Evolutionary conservation across 2,113 vertebrate genomes (phyloP).

Genomic region (Rousettus leschenaultii): DNA sequence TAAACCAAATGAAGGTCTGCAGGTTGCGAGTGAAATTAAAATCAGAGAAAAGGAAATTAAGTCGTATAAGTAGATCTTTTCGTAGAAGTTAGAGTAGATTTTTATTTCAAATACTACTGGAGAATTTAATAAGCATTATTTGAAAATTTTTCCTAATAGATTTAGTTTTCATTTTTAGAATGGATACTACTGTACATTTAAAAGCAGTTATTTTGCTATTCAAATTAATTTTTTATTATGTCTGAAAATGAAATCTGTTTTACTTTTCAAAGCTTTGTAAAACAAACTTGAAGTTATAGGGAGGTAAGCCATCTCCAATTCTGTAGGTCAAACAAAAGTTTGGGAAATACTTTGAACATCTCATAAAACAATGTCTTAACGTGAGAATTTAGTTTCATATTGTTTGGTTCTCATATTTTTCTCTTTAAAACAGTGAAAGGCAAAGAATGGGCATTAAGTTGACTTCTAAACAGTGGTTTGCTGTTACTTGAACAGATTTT

Average conservation of each 20-base stretch:
- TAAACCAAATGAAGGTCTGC: slow-evolving; percentile 15
- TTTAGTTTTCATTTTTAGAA: slow-evolving; percentile 46
- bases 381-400: neutral
- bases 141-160: slow-evolving; percentile 48
- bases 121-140: slow-evolving; percentile 50
- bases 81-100: slow-evolving; percentile 37
- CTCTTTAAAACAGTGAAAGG: slow-evolving; percentile 1
- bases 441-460: neutral
- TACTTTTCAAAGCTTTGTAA: slow-evolving; percentile 65
- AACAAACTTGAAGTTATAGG: slow-evolving; percentile 67
- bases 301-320: slow-evolving; percentile 69
- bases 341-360: slow-evolving; percentile 25
- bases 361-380: neutral
- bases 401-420: neutral
- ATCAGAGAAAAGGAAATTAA: slow-evolving; percentile 32
- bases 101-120: slow-evolving; percentile 58
- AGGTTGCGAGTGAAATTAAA: neutral
- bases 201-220: slow-evolving; percentile 70
- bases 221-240: slow-evolving; percentile 64
- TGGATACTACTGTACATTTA: slow-evolving; percentile 61
- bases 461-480: neutral
- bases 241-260: slow-evolving; percentile 52
- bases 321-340: slow-evolving; percentile 50
- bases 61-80: slow-evolving; percentile 36
- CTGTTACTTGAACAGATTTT: neutral